A percentile compares a stretch with the other conserved stretches of the same genome.
Conservation (phyloP, 2,888 invertebrate genomes). For the Caenorhabditis japonica region DNA sequence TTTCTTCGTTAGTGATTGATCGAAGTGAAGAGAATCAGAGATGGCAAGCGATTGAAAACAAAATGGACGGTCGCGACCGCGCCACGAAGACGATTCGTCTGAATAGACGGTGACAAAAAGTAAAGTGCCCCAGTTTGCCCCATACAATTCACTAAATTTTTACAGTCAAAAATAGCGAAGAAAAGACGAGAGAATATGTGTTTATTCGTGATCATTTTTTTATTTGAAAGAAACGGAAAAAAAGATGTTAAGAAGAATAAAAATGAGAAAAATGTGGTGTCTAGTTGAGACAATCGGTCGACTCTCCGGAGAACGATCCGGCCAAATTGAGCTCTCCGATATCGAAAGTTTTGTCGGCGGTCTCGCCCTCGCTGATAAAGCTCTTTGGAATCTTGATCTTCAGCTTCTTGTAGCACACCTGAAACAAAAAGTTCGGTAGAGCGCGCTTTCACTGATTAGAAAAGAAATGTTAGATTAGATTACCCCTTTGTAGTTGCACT, state of each 20-base stretch:
- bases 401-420: slow-evolving; percentile 62
- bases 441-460: too few relatives aligned
- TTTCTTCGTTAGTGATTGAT: slow-evolving; percentile 31
- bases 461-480: too few relatives aligned
- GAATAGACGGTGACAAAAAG: slow-evolving; percentile 13
- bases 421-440: not conserved
- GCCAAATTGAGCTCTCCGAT: slow-evolving; percentile 69
- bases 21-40: slow-evolving; percentile 31
- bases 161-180: slow-evolving; percentile 11
- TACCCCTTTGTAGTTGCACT: slow-evolving; percentile 62
- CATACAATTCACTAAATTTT: too few relatives aligned
- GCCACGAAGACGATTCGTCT: not conserved
- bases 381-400: slow-evolving; percentile 63
- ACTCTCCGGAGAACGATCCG: slow-evolving; percentile 70
- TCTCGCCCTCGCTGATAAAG: slow-evolving; percentile 60
- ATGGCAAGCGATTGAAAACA: slow-evolving; percentile 14
- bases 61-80: slow-evolving; percentile 15
- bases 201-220: too few relatives aligned
- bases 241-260: not conserved
- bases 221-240: slow-evolving; percentile 11
- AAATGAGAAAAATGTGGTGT: slow-evolving; percentile 1
- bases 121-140: slow-evolving; percentile 26
- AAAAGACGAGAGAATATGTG: too few relatives aligned
- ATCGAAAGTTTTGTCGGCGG: slow-evolving; percentile 56
- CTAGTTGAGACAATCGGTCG: slow-evolving; percentile 70